Percentiles rank a stretch among this genome's conserved stretches.
phyloP scores from a whole-genome alignment of 2,797 vertebrate genomes.

The Huso huso region DNA sequence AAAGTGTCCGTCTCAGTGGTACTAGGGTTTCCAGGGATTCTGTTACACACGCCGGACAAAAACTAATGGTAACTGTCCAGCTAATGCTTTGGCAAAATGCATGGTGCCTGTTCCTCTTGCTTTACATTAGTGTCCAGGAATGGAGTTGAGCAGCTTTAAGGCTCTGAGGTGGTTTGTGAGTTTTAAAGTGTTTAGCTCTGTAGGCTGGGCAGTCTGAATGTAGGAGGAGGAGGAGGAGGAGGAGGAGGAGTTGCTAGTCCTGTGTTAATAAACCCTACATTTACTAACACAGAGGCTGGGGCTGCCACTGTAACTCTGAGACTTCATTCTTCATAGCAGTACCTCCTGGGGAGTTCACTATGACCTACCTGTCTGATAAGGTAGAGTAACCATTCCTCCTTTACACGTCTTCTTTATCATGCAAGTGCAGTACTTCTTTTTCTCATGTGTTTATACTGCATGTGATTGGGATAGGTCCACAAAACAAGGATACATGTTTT shows the following conservation, averaged over 20 bases:
- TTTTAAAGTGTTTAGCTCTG: slow-evolving; percentile 8
- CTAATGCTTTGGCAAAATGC: no score
- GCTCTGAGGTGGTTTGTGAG: slow-evolving; percentile 16
- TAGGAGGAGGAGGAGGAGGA: slow-evolving; percentile 33
- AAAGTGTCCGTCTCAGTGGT: no score
- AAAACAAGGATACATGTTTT: no score
- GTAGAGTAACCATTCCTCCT: slow-evolving; percentile 36
- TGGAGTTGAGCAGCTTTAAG: slow-evolving; percentile 16
- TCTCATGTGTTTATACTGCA: not conserved
- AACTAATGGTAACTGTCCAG: no score
- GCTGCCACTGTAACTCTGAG: slow-evolving; percentile 39
- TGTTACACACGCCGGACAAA: no score
- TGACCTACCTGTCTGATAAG: slow-evolving; percentile 54
- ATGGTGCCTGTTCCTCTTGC: no score
- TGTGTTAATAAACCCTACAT: slow-evolving; percentile 36
- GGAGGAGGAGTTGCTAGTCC: slow-evolving; percentile 53
- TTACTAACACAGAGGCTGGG: slow-evolving; percentile 37
- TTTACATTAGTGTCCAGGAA: slow-evolving; percentile 2
- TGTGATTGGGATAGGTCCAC: no score
- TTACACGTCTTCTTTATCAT: slow-evolving; percentile 18
- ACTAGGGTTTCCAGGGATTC: no score
- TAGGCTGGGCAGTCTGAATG: slow-evolving; percentile 17
- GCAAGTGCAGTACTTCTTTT: not conserved
- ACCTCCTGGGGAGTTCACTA: slow-evolving; percentile 46
- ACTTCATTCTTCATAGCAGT: slow-evolving; percentile 32